Conservation (phyloP, 1,140 invertebrate genomes). For the Cherax quadricarinatus region DNA sequence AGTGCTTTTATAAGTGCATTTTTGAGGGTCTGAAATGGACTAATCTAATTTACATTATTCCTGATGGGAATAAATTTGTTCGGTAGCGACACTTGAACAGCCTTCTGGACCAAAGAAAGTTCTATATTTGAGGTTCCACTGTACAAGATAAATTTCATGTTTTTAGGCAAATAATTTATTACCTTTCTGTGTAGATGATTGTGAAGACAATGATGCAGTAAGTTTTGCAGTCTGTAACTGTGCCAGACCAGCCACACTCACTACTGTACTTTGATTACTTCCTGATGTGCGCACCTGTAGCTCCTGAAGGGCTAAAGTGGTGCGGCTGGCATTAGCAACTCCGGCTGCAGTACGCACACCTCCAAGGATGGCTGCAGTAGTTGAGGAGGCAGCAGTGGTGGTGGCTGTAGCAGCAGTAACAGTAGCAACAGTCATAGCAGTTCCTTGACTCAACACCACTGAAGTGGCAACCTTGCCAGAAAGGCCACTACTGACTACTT, state of each 20-base stretch:
- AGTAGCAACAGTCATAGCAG: slow-evolving; percentile 61
- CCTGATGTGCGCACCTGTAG: slow-evolving; percentile 59
- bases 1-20: too few species aligned
- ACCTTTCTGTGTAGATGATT: slow-evolving; percentile 66
- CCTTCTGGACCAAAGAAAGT: too few species aligned
- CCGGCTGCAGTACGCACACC: slow-evolving; percentile 49
- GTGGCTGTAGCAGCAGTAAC: slow-evolving; percentile 56
- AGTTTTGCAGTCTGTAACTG: slow-evolving; percentile 76
- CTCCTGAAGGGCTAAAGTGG: slow-evolving; percentile 63
- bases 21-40: too few species aligned
- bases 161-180: neutral
- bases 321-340: slow-evolving; percentile 53
- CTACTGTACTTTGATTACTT: slow-evolving; percentile 74
- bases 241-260: slow-evolving; percentile 76
- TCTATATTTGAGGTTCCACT: too few species aligned
- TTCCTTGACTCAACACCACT: slow-evolving; percentile 63
- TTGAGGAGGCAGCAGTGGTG: slow-evolving; percentile 54
- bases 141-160: too few species aligned
- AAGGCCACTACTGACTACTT: slow-evolving; percentile 52
- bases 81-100: too few species aligned
- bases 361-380: slow-evolving; percentile 55
- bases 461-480: slow-evolving; percentile 63
- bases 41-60: too few species aligned
- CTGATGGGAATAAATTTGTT: too few species aligned
- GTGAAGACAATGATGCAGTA: slow-evolving; percentile 73